phyloP scores from a whole-genome alignment of 1,140 invertebrate species.

The Drosophila dunni region DNA sequence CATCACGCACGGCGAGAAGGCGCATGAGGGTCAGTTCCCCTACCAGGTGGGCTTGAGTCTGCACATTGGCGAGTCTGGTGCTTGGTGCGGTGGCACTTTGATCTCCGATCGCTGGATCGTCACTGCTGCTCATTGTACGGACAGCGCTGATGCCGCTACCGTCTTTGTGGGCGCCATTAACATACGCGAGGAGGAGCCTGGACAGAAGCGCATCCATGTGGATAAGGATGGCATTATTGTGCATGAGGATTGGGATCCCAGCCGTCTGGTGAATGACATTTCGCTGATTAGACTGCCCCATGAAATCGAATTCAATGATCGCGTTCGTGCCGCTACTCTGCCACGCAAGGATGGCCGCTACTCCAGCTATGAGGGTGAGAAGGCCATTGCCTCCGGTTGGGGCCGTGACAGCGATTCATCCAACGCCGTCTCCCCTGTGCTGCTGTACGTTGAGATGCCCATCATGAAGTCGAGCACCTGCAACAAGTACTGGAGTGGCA shows the following conservation, averaged over 20 bases:
- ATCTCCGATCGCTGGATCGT: slow-evolving; percentile 70
- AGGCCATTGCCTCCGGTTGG: slow-evolving; percentile 83
- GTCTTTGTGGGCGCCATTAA: slow-evolving; percentile 37
- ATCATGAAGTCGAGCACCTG: slow-evolving; percentile 55
- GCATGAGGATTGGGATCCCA: slow-evolving; percentile 58
- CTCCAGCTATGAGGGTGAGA: slow-evolving; percentile 72
- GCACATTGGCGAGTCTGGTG: slow-evolving; percentile 25
- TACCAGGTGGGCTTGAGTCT: slow-evolving; percentile 72
- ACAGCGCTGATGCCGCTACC: slow-evolving; percentile 44
- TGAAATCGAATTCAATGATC: slow-evolving; percentile 60
- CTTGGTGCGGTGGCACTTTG: slow-evolving; percentile 76
- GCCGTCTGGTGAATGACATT: slow-evolving; percentile 77
- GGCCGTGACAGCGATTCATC: slow-evolving; percentile 79
- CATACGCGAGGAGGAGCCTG: slow-evolving; percentile 53
- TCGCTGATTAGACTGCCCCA: slow-evolving; percentile 83
- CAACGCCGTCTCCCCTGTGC: slow-evolving; percentile 42
- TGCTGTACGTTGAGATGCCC: slow-evolving; percentile 63
- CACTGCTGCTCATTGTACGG: slow-evolving; percentile 74
- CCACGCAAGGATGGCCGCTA: slow-evolving; percentile 64
- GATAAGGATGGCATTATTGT: slow-evolving; percentile 50
- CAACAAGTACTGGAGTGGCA: slow-evolving; percentile 43
- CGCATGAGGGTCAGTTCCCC: slow-evolving; percentile 64
- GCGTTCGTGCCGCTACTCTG: slow-evolving; percentile 77
- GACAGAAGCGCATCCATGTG: slow-evolving; percentile 56
- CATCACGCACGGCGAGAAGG: slow-evolving; percentile 65